These are phyloP conservation scores for Pseudomyrmex gracilis DNA, from an alignment of 1,140 invertebrate genomes.

Conservation along the genomic window DNA sequence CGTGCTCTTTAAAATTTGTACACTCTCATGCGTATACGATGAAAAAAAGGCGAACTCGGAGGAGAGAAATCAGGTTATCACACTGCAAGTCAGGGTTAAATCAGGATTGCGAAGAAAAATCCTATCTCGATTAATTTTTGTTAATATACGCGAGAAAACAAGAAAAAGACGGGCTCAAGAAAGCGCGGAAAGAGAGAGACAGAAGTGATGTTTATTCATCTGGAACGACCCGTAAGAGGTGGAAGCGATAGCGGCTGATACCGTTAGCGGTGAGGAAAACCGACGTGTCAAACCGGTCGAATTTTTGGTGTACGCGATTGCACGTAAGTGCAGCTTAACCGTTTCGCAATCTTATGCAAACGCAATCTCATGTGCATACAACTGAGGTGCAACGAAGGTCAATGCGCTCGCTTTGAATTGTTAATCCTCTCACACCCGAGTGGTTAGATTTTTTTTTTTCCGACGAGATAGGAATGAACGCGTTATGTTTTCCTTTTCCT, in stretches of 20 bases:
- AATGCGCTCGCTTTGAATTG: conserved; percentile 35
- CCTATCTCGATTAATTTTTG: background rate
- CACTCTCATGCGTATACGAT: background rate
- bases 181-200: conserved; percentile 28
- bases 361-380: conserved; percentile 13
- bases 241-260: conserved; percentile 55
- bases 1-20: background rate
- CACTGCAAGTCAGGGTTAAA: background rate
- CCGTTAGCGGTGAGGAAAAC: conserved; percentile 65
- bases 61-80: conserved; percentile 8
- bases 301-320: conserved; percentile 65
- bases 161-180: background rate
- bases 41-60: background rate
- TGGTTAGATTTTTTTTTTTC: conserved; percentile 4
- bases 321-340: conserved; percentile 27
- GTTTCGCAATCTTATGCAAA: conserved; percentile 62
- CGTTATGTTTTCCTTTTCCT: background rate
- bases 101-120: background rate
- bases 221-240: conserved; percentile 63
- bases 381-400: conserved; percentile 36
- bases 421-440: background rate
- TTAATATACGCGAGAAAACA: background rate
- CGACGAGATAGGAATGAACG: no score
- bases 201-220: conserved; percentile 62
- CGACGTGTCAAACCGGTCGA: conserved; percentile 68